Conservation (phyloP, 2,888 invertebrate species). For the Xiphydria camelus region DNA sequence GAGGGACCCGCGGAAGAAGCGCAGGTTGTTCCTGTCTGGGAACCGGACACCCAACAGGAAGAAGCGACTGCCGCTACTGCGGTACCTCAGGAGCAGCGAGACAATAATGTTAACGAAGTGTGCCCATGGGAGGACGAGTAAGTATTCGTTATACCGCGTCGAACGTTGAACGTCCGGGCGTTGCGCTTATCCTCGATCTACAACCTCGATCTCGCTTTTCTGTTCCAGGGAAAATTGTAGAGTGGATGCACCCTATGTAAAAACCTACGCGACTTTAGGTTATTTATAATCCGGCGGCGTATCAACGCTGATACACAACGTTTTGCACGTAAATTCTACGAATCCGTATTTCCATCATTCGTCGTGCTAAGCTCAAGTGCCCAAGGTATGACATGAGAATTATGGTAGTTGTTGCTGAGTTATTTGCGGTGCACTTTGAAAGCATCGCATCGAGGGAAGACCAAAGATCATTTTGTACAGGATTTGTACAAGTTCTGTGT, state of each 20-base stretch:
- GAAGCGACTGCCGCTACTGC: conserved; percentile 32
- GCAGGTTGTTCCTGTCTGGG: conserved; percentile 50
- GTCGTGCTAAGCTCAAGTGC: conserved; percentile 35
- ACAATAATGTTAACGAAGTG: conserved; percentile 75
- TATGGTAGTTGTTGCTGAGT: no score
- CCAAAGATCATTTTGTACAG: no score
- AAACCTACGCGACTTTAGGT: conserved; percentile 91
- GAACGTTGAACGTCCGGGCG: no score
- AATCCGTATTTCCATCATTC: no score
- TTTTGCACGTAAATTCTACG: conserved; percentile 3
- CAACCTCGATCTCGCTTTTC: conserved; percentile 53
- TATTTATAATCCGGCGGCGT: conserved; percentile 73
- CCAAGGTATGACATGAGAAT: conserved; percentile 20
- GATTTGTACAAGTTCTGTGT: no score
- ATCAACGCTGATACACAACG: no score
- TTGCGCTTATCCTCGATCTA: no score
- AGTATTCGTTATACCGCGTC: no score
- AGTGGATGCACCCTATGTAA: conserved; percentile 88
- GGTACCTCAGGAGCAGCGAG: conserved; percentile 50
- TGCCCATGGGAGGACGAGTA: conserved; percentile 97
- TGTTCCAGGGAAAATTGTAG: conserved; percentile 81
- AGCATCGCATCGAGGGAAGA: no score
- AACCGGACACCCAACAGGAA: conserved; percentile 51
- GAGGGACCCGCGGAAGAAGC: conserved; percentile 44
- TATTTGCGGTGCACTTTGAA: no score